A percentile compares a stretch with the other conserved stretches of the same genome.
These are phyloP conservation scores for Atherinosoma microstoma DNA, from an alignment of 2,797 vertebrate genomes.

Conservation along the genomic window DNA sequence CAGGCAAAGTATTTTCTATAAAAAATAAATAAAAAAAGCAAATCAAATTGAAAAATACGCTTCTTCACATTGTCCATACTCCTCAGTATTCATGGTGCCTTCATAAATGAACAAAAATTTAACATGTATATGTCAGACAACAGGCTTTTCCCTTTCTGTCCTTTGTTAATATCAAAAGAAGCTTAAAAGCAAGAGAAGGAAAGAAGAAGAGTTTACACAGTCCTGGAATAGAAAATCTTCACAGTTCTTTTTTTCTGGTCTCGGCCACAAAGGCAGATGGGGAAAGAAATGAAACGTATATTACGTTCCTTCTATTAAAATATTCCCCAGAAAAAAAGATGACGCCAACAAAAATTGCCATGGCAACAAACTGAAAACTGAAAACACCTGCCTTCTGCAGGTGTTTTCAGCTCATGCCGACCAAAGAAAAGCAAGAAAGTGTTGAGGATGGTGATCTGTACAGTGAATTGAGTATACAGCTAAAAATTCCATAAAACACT, in stretches of 20 bases:
- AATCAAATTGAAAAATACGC: not conserved
- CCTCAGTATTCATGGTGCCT: too few relatives aligned
- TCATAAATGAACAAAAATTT: too few relatives aligned
- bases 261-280: conserved; percentile 45
- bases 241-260: conserved; percentile 11
- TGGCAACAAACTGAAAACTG: conserved; percentile 71
- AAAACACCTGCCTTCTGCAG: conserved; percentile 68
- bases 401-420: conserved; percentile 54
- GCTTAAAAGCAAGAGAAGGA: too few relatives aligned
- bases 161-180: too few relatives aligned
- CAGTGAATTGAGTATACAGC: not conserved
- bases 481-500: not conserved
- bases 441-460: conserved; percentile 15
- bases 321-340: conserved; percentile 53
- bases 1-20: too few relatives aligned
- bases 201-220: not conserved
- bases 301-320: conserved; percentile 56
- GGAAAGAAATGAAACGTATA: conserved; percentile 38
- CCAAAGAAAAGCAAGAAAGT: conserved; percentile 6
- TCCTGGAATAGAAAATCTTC: not conserved
- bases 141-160: not conserved
- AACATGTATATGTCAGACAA: not conserved
- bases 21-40: too few relatives aligned
- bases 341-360: conserved; percentile 67
- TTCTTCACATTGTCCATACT: not conserved